Conservation (phyloP, 2,888 invertebrate species). For the Hedya salicella region DNA sequence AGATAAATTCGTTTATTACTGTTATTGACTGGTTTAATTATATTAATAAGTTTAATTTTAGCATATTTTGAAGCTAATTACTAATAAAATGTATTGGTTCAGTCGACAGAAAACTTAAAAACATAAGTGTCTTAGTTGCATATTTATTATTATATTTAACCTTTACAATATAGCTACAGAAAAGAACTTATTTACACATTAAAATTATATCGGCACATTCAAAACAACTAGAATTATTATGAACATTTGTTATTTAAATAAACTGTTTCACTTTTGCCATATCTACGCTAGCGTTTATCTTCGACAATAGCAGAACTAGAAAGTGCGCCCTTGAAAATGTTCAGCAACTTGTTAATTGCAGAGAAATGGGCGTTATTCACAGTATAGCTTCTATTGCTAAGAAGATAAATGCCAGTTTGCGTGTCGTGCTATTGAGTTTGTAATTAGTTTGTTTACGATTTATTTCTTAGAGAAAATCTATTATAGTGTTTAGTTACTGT, state of each 20-base stretch:
- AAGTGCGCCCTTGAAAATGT: constrained; percentile 70
- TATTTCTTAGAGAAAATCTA: constrained; percentile 16
- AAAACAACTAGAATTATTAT: too few relatives aligned
- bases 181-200: too few relatives aligned
- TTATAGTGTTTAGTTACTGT: constrained; percentile 1
- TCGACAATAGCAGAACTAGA: constrained; percentile 54
- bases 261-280: background rate
- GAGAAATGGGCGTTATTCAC: constrained; percentile 32
- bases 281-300: constrained; percentile 23
- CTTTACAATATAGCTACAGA: too few relatives aligned
- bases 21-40: background rate
- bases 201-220: too few relatives aligned
- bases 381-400: constrained; percentile 15
- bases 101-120: too few relatives aligned
- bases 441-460: constrained; percentile 37
- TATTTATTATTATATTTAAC: too few relatives aligned
- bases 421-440: constrained; percentile 16
- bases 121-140: too few relatives aligned
- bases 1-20: background rate
- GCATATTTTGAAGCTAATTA: background rate
- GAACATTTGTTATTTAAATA: too few relatives aligned
- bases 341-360: constrained; percentile 59
- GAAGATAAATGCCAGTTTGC: constrained; percentile 31
- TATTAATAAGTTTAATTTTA: background rate
- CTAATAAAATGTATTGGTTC: too few relatives aligned